These are phyloP conservation scores for Sporophila hypoxantha DNA, from an alignment of 2,113 vertebrate genomes.

Conservation along the genomic window DNA sequence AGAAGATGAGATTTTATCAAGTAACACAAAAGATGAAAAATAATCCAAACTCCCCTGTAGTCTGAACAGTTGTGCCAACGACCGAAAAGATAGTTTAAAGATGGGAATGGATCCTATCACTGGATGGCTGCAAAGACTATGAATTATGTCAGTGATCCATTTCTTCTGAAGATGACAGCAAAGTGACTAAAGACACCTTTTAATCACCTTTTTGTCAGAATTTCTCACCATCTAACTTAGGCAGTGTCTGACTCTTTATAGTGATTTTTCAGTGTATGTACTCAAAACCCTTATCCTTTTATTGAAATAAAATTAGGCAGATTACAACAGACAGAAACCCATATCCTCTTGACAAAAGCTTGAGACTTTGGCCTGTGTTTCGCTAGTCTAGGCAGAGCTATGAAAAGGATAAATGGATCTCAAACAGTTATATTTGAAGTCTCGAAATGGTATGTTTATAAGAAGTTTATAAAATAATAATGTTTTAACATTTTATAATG, in stretches of 20 bases:
- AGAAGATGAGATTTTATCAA: neutral
- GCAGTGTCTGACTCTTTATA: neutral
- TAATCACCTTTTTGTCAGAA: neutral
- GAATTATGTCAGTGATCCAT: neutral
- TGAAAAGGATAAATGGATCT: neutral
- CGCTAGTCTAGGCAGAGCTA: neutral
- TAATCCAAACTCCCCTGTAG: neutral
- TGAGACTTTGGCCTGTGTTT: neutral
- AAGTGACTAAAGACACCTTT: neutral
- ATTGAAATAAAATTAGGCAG: neutral
- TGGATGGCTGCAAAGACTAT: neutral
- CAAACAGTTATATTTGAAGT: neutral
- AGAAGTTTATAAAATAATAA: no score
- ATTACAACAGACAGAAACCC: neutral
- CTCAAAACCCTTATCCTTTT: neutral
- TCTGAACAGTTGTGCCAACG: neutral
- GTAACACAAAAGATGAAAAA: neutral
- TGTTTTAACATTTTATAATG: no score
- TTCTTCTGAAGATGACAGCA: neutral
- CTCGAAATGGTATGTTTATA: neutral
- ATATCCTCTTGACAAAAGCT: neutral
- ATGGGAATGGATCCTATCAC: neutral
- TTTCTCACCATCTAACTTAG: neutral
- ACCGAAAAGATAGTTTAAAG: neutral
- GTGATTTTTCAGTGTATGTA: neutral